Evolutionary conservation across 2,797 vertebrate species (phyloP), one percentile per base, ranked within the genome.

Genomic region (Gymnothorax reevesii): DNA sequence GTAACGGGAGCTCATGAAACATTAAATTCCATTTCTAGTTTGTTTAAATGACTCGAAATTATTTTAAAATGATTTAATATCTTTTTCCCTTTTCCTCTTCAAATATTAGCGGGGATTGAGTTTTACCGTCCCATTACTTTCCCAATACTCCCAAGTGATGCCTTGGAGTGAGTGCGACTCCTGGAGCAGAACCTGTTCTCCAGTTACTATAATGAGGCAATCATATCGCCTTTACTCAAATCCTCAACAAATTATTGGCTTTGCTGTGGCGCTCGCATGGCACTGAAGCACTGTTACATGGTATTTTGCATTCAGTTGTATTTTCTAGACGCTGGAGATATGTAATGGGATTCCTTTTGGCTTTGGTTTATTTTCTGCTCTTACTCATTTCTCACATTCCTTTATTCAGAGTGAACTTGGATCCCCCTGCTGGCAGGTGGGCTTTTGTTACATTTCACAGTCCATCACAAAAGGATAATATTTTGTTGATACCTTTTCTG

Each of bases 401-500:
- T 73, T 87, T 62, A 89, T 90, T 86, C 90, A 89, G 83, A 80
- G 87, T 52, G 52, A 88, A 89, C 86, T 88, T 73, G 91, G 93
- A 92, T 93, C 92, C 92, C 91, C 91, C 88, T 87, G 85, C 87
- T 88, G 13, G 90, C 93, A 94, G 94, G 93, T 86, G 90, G 88
- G 90, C 91, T 94, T 94, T 95, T 94, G 93, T 94, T 94, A 90
- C 90, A 90, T 94, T 94, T 95, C 93, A 95, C 92, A 93, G 91
- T 94, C 95, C 93, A 93, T 94, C 92, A 93, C 90, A 90, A 88
- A 84, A 92, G 88, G 91, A 92, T 91, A 94, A 94, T 93, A 75
- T 91, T 90, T 88, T 90, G 87, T 87, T 91, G 91, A 83, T 85
- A 57, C 84, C 82, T 71, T 85, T 90, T 86, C 88, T 77, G 73